Evolutionary conservation across 2,888 invertebrate species (phyloP), one percentile per base, ranked within the genome.

Genomic region (Pteria penguin): DNA sequence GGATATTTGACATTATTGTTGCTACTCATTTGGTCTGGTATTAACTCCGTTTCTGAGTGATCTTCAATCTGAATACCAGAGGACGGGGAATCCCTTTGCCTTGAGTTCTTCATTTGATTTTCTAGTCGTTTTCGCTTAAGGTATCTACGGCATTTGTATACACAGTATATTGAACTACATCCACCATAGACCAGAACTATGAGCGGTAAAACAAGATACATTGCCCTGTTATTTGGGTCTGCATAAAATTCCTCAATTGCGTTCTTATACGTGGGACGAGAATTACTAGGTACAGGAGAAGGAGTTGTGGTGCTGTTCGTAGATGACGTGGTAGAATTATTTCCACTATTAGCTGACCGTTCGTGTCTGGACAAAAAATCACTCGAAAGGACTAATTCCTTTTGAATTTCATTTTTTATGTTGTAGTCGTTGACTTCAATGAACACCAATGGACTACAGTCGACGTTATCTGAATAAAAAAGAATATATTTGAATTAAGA

Each of bases 181-280:
- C 86, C 86, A 18, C 86, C 85, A 27, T 86, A 86, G 24, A 87
- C 74, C 11, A 87, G 76, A 29, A 87, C 71, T 36, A 87, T 75
- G 27, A 86, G 45, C n/a, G 87, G 87, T 31, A 87, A 75, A 8
- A 87, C 84, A 36, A 83, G 70, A 73, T 77, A 86, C 83, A 87
- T 86, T 3, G 87, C 87, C 82, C 82, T 83, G 72, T 87, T 87
- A 76, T 87, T 84, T 27, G 80, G 82, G 75, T 87, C 84, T 0
- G 82, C 80, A 61, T 82, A 87, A 61, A 87, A 86, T 5, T 82
- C 82, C 33, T 77, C 76, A 31, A 77, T 55, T 5, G 65, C 72
- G 29, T 45, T 72, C 11, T 33, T 32, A 45, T 68, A 68, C 32
- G 27, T 29, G 22, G 55, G 55, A n/a, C 14, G 29, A 24, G 55